Evolutionary conservation across 2,888 invertebrate species (phyloP), one percentile per base, ranked within the genome.

Genomic region (Eupithecia dodoneata): DNA sequence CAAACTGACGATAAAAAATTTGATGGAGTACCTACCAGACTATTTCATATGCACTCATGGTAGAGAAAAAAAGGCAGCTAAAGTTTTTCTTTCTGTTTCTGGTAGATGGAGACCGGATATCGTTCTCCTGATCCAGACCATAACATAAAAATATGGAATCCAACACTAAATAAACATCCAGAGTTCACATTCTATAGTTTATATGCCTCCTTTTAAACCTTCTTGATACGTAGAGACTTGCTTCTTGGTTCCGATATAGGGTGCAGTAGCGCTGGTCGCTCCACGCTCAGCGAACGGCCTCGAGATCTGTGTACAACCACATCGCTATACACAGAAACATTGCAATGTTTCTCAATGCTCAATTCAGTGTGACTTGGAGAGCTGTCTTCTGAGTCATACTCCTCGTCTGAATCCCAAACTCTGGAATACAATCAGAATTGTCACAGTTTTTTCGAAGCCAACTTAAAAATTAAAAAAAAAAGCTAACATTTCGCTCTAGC

Each of bases 201-300:
- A 86, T 90, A 45, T 85, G 81, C 30, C 30, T 30, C 1, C 30
- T 30, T 30, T 30, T 30, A 30, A 30, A 84, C 73, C 80, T 87
- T 89, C 81, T 94, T 94, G 45, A 94, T 76, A n/a, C 94, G 90
- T 13, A 95, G 87, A 5, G 94, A 95, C 83, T 93, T 94, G 82
- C 94, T 94, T 4, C 94, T 88, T 2, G 94, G 94, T 75, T 92
- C 91, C 3, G 88, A 78, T n/a, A 86, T 80, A 5, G 88, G 81
- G 5, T 85, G 86, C 0, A 92, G 81, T 12, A 93, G 79, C 0
- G 87, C 90, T 1, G 93, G 88, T 59, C 89, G 85, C 74, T 94
- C 94, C 0, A 93, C 90, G 76, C 91, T 89, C 1, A 94, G 86
- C 0, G 94, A 95, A 75, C 89, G 88, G 0, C 93, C 93, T 41